A percentile compares a stretch with the other conserved stretches of the same genome.
Evolutionary conservation across 1,140 invertebrate species (phyloP).

Genomic region (Spodoptera frugiperda): DNA sequence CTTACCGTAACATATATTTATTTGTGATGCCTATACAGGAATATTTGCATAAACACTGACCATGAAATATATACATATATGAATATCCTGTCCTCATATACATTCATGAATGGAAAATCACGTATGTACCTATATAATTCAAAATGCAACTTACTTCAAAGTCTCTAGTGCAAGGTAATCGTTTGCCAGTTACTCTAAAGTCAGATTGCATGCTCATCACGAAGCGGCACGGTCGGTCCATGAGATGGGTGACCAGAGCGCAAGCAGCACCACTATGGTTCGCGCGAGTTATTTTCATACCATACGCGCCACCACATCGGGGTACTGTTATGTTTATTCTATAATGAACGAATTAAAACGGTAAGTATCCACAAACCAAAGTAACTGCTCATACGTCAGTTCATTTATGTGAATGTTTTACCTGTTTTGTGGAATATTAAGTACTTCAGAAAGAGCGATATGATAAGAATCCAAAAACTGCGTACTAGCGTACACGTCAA

Average conservation of each 20-base stretch:
- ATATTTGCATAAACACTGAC: no score
- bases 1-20: no score
- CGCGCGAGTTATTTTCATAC: conserved; percentile 87
- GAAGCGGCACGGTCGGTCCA: conserved; percentile 87
- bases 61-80: no score
- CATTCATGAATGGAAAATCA: no score
- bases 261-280: conserved; percentile 83
- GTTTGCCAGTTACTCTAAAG: conserved; percentile 88
- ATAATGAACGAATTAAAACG: background rate
- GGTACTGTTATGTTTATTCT: conserved; percentile 88
- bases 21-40: no score
- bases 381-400: no score
- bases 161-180: conserved; percentile 83
- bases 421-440: conserved; percentile 81
- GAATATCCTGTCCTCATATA: no score
- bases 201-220: conserved; percentile 88
- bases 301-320: conserved; percentile 88
- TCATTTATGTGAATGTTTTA: conserved; percentile 20
- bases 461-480: conserved; percentile 90
- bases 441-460: conserved; percentile 85
- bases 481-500: conserved; percentile 86
- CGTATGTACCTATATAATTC: no score
- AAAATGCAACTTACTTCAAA: conserved; percentile 87
- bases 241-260: conserved; percentile 86
- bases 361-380: no score